These are phyloP conservation scores for Ochropacha duplaris DNA, from an alignment of 2,888 invertebrate genomes.

Conservation along the genomic window DNA sequence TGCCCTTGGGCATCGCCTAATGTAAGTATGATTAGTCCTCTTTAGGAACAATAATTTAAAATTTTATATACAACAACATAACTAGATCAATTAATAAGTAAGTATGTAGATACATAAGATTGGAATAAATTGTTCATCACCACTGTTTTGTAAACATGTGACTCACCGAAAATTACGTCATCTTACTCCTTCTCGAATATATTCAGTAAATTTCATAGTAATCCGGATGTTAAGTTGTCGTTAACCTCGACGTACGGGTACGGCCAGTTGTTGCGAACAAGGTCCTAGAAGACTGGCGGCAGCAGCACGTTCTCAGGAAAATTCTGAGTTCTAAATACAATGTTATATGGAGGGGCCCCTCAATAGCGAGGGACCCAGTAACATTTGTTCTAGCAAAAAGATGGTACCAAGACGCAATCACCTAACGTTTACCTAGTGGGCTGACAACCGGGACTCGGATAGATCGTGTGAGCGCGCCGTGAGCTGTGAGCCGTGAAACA, in stretches of 20 bases:
- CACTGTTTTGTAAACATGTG: constrained; percentile 42
- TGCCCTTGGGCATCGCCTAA: constrained; percentile 16
- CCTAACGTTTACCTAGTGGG: constrained; percentile 80
- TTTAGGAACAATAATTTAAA: background rate
- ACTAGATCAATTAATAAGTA: too few species aligned
- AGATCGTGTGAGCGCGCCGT: constrained; percentile 49
- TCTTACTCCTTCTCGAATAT: constrained; percentile 21
- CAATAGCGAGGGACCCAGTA: constrained; percentile 42
- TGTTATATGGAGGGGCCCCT: constrained; percentile 62
- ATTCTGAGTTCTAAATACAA: constrained; percentile 70
- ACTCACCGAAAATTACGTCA: constrained; percentile 44
- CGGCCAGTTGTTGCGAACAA: background rate
- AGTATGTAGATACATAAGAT: background rate
- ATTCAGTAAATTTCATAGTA: constrained; percentile 13
- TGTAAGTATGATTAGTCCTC: constrained; percentile 1
- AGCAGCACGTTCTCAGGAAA: constrained; percentile 28
- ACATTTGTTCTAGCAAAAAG: constrained; percentile 38
- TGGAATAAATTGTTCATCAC: constrained; percentile 11
- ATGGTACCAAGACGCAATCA: constrained; percentile 57
- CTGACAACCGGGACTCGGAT: constrained; percentile 70
- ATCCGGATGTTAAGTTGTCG: constrained; percentile 11
- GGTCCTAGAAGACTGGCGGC: constrained; percentile 11
- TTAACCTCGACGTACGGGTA: constrained; percentile 26
- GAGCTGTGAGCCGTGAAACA: constrained; percentile 27
- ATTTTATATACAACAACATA: background rate